phyloP scores from a whole-genome alignment of 2,113 vertebrate species.

The Anthoscopus minutus region DNA sequence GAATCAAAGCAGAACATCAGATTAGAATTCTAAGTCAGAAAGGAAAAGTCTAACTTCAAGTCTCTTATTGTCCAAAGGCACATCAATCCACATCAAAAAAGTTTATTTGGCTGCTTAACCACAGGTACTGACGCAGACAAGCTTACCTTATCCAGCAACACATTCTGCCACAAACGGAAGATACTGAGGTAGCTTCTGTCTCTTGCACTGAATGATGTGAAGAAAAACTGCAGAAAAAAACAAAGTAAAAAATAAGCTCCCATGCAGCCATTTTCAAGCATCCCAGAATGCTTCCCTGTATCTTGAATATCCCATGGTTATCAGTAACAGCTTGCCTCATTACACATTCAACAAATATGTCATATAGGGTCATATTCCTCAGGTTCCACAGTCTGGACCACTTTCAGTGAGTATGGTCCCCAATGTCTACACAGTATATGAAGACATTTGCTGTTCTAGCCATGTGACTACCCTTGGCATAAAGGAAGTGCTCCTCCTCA shows the following conservation, averaged over 20 bases:
- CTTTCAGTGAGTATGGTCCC: neutral
- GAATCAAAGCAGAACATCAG: neutral
- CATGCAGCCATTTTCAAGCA: neutral
- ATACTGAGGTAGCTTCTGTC: conserved; percentile 88
- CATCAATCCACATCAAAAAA: neutral
- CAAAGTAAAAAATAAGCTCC: neutral
- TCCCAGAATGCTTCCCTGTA: neutral
- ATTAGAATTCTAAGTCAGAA: neutral
- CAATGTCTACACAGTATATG: neutral
- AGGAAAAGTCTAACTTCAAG: neutral
- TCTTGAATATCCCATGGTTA: neutral
- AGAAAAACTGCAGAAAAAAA: conserved; percentile 79
- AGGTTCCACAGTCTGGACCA: neutral
- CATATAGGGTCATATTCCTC: neutral
- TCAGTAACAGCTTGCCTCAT: neutral
- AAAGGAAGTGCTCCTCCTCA: neutral
- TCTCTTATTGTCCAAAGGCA: neutral
- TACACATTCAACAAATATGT: neutral
- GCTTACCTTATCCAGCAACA: conserved; percentile 85
- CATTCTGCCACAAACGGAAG: conserved; percentile 92
- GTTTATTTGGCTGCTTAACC: neutral
- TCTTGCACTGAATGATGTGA: conserved; percentile 88
- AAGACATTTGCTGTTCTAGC: neutral
- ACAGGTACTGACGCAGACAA: neutral
- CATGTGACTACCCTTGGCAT: neutral